Evolutionary conservation across 2,113 vertebrate genomes (phyloP).

Genomic region (Terrapene triunguis): DNA sequence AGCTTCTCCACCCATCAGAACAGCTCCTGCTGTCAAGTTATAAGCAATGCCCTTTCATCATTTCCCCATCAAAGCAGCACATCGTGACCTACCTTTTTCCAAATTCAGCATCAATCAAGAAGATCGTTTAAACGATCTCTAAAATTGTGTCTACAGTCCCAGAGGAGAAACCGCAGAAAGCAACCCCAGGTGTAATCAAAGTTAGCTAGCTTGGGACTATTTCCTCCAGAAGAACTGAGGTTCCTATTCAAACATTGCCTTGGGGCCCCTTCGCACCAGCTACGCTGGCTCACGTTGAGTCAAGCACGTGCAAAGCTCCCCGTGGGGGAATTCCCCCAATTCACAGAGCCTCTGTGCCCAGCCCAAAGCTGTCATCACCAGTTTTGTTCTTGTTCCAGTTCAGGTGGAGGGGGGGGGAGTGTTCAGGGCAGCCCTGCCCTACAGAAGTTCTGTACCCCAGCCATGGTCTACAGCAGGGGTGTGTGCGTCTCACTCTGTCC

Average conservation of each 20-base stretch:
- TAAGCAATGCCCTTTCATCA: rapidly evolving
- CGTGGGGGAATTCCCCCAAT: not conserved
- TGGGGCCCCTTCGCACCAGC: not conserved
- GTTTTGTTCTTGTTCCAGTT: not conserved
- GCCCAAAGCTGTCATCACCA: too few relatives aligned
- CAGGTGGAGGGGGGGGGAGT: not conserved
- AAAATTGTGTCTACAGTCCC: not conserved
- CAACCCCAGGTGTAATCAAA: not conserved
- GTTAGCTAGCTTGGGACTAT: not conserved
- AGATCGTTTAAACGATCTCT: rapidly evolving
- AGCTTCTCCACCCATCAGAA: too few relatives aligned
- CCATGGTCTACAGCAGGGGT: rapidly evolving
- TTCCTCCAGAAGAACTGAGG: not conserved
- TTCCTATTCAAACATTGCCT: not conserved
- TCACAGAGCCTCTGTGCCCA: not conserved
- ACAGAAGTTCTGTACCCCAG: not conserved
- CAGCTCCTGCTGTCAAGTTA: not conserved
- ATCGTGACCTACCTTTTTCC: rapidly evolving
- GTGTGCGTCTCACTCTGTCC: not conserved
- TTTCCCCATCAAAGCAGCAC: rapidly evolving
- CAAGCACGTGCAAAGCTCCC: not conserved
- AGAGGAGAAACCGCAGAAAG: not conserved
- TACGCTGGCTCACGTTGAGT: not conserved
- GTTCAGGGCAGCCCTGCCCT: too few relatives aligned
- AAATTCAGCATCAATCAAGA: not conserved